Base-by-base conservation (phyloP, 1,140 invertebrate genomes). In the Sarcophaga peregrina region DNA sequence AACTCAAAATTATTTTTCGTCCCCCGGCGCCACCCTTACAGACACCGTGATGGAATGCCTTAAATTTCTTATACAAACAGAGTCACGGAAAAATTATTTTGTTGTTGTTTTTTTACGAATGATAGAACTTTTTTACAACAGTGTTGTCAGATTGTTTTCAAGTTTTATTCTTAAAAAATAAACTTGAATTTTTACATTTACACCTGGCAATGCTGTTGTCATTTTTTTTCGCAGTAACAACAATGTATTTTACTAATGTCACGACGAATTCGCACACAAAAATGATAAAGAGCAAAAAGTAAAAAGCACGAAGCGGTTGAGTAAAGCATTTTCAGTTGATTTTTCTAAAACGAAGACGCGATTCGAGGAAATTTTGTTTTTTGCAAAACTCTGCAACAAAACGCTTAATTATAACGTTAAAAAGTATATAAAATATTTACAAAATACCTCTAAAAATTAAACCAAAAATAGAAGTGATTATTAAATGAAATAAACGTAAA, bases 291-390 rank as follows among this genome's bases (percentile, higher is more conserved):
- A 78, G 75, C 75, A 78, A 78, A 20, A 68, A 68, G 20, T 20
- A 68, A 17, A 78, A 78, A 78, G 75, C 75, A 78, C 75, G 20
- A 78, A 78, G 75, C 75, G 25, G 46, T 47, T 48, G 25, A 20
- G 4, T 62, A 68, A 68, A 78, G 75, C 75, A 78, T 78, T 78
- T 78, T 78, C 50, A 78, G 75, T 78, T 78, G 25, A 78, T 78
- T 78, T 78, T 78, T 78, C 75, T 78, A 50, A 78, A 78, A 78
- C 75, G 75, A 78, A 78, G 75, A 78, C 75, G 75, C 74, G 45
- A 78, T 52, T 48, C 50, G 75, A 78, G 17, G 48, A 78, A 78
- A 52, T 78, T 50, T 78, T 68, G 62, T 68, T 68, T 20, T 68
- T 68, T 68, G 62, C 62, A 68, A 68, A 78, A 50, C 48, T 52